phyloP scores from a whole-genome alignment of 1,140 invertebrate species.

The Tenebrio molitor region DNA sequence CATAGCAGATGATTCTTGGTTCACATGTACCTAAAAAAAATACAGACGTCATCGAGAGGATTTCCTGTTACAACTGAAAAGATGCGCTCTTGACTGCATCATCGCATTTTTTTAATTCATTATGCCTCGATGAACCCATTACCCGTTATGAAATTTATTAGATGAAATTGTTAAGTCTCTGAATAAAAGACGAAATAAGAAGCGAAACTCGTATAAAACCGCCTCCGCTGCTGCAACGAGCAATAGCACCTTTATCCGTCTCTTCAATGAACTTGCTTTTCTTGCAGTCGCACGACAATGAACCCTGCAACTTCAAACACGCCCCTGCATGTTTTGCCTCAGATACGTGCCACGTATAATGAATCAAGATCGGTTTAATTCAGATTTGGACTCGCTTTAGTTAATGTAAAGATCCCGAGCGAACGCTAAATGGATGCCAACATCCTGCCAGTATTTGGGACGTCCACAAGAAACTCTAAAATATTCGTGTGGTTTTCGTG shows the following conservation, averaged over 20 bases:
- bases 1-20: not conserved
- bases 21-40: not conserved
- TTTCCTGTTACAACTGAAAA: constrained; percentile 12
- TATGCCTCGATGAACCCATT: too few species aligned
- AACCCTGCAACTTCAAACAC: constrained; percentile 3
- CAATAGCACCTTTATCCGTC: not conserved
- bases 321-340: not conserved
- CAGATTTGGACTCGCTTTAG: not conserved
- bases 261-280: constrained; percentile 29
- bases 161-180: too few species aligned
- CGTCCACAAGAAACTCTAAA: too few species aligned
- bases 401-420: constrained; percentile 2
- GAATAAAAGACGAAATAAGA: constrained; percentile 11
- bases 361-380: constrained; percentile 1
- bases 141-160: too few species aligned
- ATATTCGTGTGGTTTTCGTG: too few species aligned
- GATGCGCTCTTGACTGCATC: too few species aligned
- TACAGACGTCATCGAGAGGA: constrained; percentile 24
- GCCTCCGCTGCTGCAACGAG: constrained; percentile 7
- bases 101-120: too few species aligned
- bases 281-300: constrained; percentile 20
- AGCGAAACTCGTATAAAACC: constrained; percentile 12
- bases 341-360: constrained; percentile 7
- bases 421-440: too few species aligned
- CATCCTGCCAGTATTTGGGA: too few species aligned